These are phyloP conservation scores for Exocentrus adspersus DNA, from an alignment of 2,888 invertebrate genomes.

Conservation along the genomic window DNA sequence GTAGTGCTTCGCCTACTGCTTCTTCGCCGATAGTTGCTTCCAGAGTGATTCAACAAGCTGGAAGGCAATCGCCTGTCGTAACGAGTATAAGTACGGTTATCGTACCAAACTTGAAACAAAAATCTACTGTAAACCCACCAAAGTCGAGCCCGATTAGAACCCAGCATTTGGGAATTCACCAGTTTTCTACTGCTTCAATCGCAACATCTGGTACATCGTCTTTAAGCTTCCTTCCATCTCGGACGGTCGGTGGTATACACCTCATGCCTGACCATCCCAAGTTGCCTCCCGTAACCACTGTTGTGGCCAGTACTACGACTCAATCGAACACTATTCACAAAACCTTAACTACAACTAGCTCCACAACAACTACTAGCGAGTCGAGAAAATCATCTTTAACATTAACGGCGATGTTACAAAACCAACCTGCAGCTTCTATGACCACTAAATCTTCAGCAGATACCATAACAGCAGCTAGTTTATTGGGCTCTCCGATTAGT, in stretches of 20 bases:
- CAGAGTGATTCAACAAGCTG: constrained; percentile 54
- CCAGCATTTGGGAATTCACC: constrained; percentile 24
- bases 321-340: constrained; percentile 36
- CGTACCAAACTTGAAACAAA: constrained; percentile 57
- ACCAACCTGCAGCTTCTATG: constrained; percentile 62
- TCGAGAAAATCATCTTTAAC: constrained; percentile 57
- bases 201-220: constrained; percentile 34
- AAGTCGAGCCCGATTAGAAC: constrained; percentile 32
- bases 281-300: constrained; percentile 49
- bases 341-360: constrained; percentile 21
- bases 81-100: constrained; percentile 54
- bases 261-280: constrained; percentile 58
- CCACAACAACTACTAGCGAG: constrained; percentile 34
- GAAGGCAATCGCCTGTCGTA: constrained; percentile 47
- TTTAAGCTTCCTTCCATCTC: constrained; percentile 47
- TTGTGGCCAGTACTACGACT: constrained; percentile 32
- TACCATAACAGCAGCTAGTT: constrained; percentile 62
- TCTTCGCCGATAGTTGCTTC: constrained; percentile 52
- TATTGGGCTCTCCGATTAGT: constrained; percentile 59
- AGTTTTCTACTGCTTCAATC: constrained; percentile 23
- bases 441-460: constrained; percentile 60
- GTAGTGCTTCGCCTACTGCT: constrained; percentile 53
- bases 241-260: constrained; percentile 50
- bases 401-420: constrained; percentile 64
- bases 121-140: constrained; percentile 40